These are phyloP conservation scores for Galbula dea DNA, from an alignment of 2,113 vertebrate genomes.

Conservation along the genomic window DNA sequence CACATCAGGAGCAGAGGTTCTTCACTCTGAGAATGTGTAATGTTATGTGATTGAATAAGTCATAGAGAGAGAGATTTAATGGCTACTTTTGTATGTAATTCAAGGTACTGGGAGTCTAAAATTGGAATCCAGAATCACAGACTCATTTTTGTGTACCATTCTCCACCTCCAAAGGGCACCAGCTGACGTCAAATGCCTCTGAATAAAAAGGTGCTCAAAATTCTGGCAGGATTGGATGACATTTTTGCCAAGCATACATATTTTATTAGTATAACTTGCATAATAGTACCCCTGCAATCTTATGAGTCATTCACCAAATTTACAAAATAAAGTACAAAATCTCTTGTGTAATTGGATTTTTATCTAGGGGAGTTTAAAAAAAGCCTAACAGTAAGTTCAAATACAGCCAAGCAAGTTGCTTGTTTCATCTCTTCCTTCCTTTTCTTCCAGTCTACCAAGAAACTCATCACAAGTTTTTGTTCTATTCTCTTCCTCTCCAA, in stretches of 20 bases:
- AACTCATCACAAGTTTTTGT: neutral
- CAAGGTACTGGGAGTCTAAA: neutral
- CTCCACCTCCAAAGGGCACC: neutral
- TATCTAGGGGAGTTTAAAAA: neutral
- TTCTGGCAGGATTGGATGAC: neutral
- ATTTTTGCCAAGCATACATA: constrained; percentile 30
- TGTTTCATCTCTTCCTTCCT: neutral
- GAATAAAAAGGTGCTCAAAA: constrained; percentile 30
- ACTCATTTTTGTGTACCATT: neutral
- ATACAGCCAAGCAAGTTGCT: neutral
- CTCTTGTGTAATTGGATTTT: neutral
- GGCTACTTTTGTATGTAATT: neutral
- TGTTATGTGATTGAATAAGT: too few relatives aligned
- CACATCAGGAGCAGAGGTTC: neutral
- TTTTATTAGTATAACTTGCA: constrained; percentile 29
- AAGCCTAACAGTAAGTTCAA: neutral
- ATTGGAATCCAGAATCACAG: neutral
- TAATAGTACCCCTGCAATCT: neutral
- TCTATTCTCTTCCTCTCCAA: neutral
- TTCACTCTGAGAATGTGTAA: neutral
- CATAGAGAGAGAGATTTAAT: neutral
- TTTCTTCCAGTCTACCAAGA: neutral
- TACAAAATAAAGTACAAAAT: constrained; percentile 17
- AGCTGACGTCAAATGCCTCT: neutral
- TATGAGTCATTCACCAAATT: constrained; percentile 24